phyloP scores from a whole-genome alignment of 2,113 vertebrate species.

The Oncorhynchus masou region DNA sequence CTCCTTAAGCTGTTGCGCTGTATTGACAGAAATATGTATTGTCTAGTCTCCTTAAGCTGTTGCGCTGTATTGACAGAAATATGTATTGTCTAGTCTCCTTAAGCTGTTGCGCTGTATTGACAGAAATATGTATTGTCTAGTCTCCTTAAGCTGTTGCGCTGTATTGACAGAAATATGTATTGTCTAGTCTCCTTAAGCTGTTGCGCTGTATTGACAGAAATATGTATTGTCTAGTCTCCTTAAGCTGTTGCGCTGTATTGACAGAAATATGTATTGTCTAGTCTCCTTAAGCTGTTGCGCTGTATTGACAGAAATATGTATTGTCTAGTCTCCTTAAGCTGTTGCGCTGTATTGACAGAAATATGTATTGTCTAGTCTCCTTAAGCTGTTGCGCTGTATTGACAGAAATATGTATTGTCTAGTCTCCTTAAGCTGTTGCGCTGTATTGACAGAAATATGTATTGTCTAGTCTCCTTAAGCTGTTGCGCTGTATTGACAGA shows the following conservation, averaged over 20 bases:
- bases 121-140: neutral
- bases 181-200: neutral
- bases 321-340: neutral
- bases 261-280: neutral
- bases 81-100: neutral
- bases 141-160: too few species aligned
- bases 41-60: too few species aligned
- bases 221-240: neutral
- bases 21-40: neutral
- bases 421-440: too few species aligned
- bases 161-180: neutral
- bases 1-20: too few species aligned
- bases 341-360: neutral
- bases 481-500: neutral
- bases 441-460: neutral
- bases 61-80: neutral
- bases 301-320: neutral
- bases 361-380: neutral
- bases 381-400: neutral
- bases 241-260: neutral
- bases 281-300: too few species aligned
- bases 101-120: neutral
- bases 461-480: neutral
- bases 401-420: neutral
- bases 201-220: neutral